Base-by-base conservation (phyloP, 2,888 invertebrate species). In the Cheilosia impressa region DNA sequence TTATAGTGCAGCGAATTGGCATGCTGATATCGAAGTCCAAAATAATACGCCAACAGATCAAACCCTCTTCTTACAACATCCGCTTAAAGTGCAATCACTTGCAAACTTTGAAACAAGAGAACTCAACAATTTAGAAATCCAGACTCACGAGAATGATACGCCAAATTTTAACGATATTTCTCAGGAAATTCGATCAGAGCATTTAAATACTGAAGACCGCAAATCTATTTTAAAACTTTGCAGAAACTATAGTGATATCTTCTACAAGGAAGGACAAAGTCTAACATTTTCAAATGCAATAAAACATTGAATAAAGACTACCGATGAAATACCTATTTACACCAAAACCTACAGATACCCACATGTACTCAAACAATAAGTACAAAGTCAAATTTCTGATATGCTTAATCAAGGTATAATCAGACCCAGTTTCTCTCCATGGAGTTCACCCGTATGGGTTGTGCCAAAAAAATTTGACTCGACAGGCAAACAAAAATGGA, bases 351-450 rank as follows among this genome's bases (percentile, higher is more conserved):
- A 63, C 13, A 19, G 63, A 13, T 57, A 75, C 2, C 31, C 63
- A 6, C 53, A 62, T 17, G n/a, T 65, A 10, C 68, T 68, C 34
- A 72, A 79, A 58, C 52, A 15, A 15, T 65, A 79, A 22, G 57
- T 79, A 27, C 50, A 47, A 55, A 55, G 22, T 2, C 78, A 78
- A 55, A 69, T 78, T 4, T 6, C 19, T 10, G 31, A 57, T 1
- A 77, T 77, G 77, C 24, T 77, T 7, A 41, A 62, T 4, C 60
- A 77, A 22, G 55, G 45, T 4, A 71, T 78, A 27, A 78, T 78
- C 13, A 38, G 57, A 27, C 78, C 45, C 24, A 78, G 78, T 31
- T 52, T 43, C 15, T 78, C 78, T 17, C 69, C 69, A 45, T 68
- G 50, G 43, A 55, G 41, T 10, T 41, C 52, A 0, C 31, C 71